These are phyloP conservation scores for Sus scrofa DNA, from an alignment of 2,113 vertebrate genomes.

Conservation along the genomic window DNA sequence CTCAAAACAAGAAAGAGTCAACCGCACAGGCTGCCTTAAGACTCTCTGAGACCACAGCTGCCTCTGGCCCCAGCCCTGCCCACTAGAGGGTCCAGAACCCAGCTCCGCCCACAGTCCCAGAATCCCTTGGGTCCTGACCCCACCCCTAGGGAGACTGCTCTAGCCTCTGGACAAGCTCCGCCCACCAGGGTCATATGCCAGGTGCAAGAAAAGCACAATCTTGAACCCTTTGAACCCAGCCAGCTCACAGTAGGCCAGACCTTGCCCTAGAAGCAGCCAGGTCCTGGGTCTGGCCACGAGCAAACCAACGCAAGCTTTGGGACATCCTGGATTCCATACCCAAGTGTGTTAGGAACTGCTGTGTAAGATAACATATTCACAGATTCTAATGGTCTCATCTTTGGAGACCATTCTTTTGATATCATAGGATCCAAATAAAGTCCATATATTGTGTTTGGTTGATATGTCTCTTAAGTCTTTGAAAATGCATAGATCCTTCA, in stretches of 20 bases:
- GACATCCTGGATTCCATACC: accelerated
- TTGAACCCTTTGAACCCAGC: not conserved
- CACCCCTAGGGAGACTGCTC: not conserved
- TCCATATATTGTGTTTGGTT: not conserved
- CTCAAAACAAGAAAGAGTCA: not conserved
- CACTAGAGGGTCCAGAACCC: not conserved
- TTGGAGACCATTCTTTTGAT: not conserved
- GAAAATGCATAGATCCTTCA: not conserved
- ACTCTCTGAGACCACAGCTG: not conserved
- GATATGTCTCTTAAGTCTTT: not conserved
- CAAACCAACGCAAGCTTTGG: not conserved
- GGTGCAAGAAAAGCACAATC: not conserved
- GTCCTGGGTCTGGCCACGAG: accelerated
- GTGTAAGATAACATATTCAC: not conserved
- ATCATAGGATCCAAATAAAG: not conserved
- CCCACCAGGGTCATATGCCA: not conserved
- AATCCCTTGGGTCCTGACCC: not conserved
- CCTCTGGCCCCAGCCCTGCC: not conserved
- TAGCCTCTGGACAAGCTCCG: not conserved
- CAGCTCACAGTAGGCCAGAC: not conserved
- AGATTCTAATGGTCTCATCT: not conserved
- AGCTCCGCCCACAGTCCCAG: not conserved
- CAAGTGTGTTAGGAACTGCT: not conserved
- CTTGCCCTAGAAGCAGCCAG: not conserved
- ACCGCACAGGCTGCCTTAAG: not conserved